Evolutionary conservation across 2,113 vertebrate genomes (phyloP).

Genomic region (Pogonocichla stellata): DNA sequence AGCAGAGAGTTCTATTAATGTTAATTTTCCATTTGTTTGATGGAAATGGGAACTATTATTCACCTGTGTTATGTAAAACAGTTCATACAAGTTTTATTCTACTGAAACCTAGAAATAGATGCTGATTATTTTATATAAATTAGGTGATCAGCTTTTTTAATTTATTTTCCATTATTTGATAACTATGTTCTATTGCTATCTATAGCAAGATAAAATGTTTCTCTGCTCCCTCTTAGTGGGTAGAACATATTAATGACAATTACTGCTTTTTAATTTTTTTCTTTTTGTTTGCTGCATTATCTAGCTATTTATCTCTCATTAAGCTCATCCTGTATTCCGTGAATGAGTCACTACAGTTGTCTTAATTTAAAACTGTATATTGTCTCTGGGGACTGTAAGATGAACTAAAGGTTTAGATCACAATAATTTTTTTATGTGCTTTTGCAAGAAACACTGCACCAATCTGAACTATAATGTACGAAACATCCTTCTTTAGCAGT

Average conservation of each 20-base stretch:
- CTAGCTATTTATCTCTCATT: neutral
- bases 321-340: neutral
- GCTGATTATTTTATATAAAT: neutral
- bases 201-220: neutral
- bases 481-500: neutral
- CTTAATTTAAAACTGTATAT: neutral
- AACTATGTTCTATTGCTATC: neutral
- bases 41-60: neutral
- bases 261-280: neutral
- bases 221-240: neutral
- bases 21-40: neutral
- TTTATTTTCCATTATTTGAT: neutral
- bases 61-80: neutral
- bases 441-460: neutral
- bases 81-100: neutral
- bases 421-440: neutral
- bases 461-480: neutral
- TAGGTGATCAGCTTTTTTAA: neutral
- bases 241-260: neutral
- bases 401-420: neutral
- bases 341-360: neutral
- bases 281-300: neutral
- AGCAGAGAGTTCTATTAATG: neutral
- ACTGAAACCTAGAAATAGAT: neutral
- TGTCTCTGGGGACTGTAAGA: neutral